Evolutionary conservation across 2,797 vertebrate genomes (phyloP).

Genomic region (Tympanoctomys barrerae): DNA sequence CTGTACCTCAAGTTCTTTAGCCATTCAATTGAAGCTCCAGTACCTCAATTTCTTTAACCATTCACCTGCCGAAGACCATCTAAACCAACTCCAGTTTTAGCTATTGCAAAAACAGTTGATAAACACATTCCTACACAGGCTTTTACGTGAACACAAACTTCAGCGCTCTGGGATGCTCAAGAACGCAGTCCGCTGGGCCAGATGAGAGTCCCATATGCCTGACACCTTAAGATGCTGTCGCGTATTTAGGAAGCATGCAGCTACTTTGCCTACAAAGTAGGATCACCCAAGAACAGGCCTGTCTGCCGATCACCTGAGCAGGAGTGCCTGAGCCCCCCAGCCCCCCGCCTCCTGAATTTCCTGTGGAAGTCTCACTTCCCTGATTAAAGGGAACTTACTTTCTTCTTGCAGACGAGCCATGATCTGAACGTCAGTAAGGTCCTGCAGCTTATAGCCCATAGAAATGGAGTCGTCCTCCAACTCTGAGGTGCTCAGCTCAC

Average conservation of each 20-base stretch:
- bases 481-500: constrained; percentile 95
- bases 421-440: constrained; percentile 99
- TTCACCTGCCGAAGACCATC: background rate
- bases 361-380: background rate
- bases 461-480: constrained; percentile 96
- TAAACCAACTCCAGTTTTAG: background rate
- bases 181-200: background rate
- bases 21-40: too few relatives aligned
- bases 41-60: background rate
- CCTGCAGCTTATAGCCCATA: constrained; percentile 99
- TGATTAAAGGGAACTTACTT: constrained; percentile 91
- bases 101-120: background rate
- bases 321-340: background rate
- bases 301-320: background rate
- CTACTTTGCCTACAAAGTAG: background rate
- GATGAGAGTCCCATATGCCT: background rate
- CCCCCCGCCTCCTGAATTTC: background rate
- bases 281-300: background rate
- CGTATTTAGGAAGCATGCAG: background rate
- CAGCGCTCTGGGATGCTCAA: background rate
- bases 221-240: background rate
- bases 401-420: constrained; percentile 99
- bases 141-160: background rate
- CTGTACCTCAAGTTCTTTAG: background rate
- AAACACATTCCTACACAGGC: background rate